phyloP scores from a whole-genome alignment of 2,113 vertebrate species.

The Oceanites oceanicus region DNA sequence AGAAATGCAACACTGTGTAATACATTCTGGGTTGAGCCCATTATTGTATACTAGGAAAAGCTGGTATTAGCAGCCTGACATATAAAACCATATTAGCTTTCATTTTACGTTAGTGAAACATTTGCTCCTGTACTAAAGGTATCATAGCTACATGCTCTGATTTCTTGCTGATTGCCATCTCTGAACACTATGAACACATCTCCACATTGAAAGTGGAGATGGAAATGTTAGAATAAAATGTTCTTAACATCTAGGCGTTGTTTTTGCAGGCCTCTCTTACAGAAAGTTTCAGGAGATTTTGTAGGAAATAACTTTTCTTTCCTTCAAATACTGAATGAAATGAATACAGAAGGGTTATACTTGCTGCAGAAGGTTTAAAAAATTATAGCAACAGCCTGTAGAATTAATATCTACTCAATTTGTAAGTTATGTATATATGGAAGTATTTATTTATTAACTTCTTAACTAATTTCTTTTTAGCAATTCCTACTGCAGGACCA shows the following conservation, averaged over 20 bases:
- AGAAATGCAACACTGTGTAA: neutral
- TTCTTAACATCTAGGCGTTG: neutral
- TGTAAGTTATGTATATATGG: neutral
- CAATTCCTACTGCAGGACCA: neutral
- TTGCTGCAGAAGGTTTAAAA: neutral
- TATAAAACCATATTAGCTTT: neutral
- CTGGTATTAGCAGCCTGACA: neutral
- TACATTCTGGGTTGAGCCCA: neutral
- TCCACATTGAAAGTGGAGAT: neutral
- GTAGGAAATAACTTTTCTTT: neutral
- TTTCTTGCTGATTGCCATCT: neutral
- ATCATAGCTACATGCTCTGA: neutral
- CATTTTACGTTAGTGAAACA: rapidly evolving
- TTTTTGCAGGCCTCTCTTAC: neutral
- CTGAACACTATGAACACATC: no score
- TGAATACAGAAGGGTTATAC: neutral
- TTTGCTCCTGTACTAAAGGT: neutral
- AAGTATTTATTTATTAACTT: neutral
- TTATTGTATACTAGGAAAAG: neutral
- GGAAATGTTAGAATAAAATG: neutral
- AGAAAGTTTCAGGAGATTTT: neutral
- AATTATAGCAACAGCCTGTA: neutral
- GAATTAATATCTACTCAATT: neutral
- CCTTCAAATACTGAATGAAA: neutral
- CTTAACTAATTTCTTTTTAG: neutral